Percentiles rank a stretch among this genome's conserved stretches.
Conservation (phyloP, 2,888 invertebrate genomes). For the Tetragonisca angustula region DNA sequence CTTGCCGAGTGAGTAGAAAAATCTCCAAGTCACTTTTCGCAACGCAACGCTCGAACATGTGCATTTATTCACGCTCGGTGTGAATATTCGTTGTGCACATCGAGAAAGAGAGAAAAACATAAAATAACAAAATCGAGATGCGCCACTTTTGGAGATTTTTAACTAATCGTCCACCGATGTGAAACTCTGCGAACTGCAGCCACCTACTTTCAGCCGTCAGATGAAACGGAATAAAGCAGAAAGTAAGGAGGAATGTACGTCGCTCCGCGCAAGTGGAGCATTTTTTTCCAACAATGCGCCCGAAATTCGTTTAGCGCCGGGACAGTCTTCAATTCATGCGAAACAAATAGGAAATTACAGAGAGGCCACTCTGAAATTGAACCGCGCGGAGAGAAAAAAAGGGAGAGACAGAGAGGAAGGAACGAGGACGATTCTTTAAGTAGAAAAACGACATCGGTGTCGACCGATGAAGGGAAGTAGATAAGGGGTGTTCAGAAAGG, state of each 20-base stretch:
- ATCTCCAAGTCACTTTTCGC: too few relatives aligned
- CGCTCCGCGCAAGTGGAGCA: not conserved
- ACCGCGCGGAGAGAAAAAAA: not conserved
- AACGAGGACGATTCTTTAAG: conserved; percentile 26
- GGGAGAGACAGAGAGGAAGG: not conserved
- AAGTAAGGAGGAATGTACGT: not conserved
- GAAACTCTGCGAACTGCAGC: not conserved
- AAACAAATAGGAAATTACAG: conserved; percentile 39
- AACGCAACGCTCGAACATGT: too few relatives aligned
- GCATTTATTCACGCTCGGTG: too few relatives aligned
- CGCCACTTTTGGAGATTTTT: not conserved
- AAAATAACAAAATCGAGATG: not conserved
- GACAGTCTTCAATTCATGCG: conserved; percentile 19
- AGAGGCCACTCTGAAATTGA: not conserved
- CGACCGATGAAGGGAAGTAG: conserved; percentile 7
- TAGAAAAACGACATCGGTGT: not conserved
- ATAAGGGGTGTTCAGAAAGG: conserved; percentile 31
- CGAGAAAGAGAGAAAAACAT: not conserved
- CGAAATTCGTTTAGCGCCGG: not conserved
- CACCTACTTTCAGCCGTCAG: too few relatives aligned
- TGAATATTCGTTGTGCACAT: not conserved
- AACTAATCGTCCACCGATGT: not conserved
- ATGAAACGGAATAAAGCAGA: too few relatives aligned
- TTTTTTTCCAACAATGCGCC: not conserved
- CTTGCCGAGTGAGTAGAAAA: too few relatives aligned